Evolutionary conservation across 2,113 vertebrate species (phyloP), one percentile per base, ranked within the genome.

Genomic region (Actenoides hombroni): DNA sequence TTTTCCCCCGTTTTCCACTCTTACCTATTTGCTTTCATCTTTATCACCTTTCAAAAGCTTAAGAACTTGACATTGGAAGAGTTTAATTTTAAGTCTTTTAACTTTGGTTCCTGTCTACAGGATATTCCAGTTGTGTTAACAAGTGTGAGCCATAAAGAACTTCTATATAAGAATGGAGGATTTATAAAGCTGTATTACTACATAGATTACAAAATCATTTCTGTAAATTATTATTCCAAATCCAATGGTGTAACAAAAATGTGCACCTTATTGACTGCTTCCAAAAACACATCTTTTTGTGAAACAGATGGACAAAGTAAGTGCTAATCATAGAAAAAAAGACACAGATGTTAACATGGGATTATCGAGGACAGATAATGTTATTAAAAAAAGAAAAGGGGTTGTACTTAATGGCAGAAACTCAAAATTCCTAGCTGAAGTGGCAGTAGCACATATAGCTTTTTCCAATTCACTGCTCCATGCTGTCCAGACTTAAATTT

Each of bases 261-360:
- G 42, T 69, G 37, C 33, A 94, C 54, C 39, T 82, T 74, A 74
- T 0, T 69, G 92, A 80, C 16, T 7, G 1, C 59, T 88, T 87
- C 64, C 49, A 85, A 88, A 96, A 93, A 67, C 21, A 16, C 40
- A 81, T 69, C 24, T 61, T 88, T 91, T 90, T 85, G 76, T 88
- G 64, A 84, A 92, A 88, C 21, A 82, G 85, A 90, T n/a, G 74
- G 76, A 77, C 35, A 92, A 95, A 96, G 51, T 42, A 93, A 92
- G 54, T 78, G 70, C 21, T 83, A 94, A 88, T 92, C 78, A 94
- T 2, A 85, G 74, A 88, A 80, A 21, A 95, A 93, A 93, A 74
- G 51, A 56, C 35, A 79, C 7, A 56, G 37, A 87, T 92, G 46
- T 89, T 82, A 96, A 94, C 67, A 70, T 28, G 61, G 77, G 84